Percentiles rank a stretch among this genome's conserved stretches.
Conservation (phyloP, 2,797 vertebrate species). For the Anguilla pacifica region DNA sequence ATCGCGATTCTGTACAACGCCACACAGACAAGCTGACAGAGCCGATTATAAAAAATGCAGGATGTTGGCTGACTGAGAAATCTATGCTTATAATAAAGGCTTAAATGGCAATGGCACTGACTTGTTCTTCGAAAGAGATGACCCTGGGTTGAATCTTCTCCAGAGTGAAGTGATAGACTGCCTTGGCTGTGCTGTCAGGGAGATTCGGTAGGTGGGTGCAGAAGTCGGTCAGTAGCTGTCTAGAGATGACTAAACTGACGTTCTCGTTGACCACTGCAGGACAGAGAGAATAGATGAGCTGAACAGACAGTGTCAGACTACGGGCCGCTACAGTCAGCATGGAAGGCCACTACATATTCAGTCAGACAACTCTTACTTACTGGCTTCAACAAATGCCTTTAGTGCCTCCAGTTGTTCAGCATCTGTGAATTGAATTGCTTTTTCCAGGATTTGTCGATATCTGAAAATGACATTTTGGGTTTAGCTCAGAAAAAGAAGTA, state of each 20-base stretch:
- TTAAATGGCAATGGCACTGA: constrained; percentile 53
- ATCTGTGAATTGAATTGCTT: constrained; percentile 88
- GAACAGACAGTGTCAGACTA: not conserved
- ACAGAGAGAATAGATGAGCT: constrained; percentile 5
- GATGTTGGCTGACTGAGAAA: not conserved
- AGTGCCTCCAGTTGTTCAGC: constrained; percentile 92
- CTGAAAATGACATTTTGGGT: constrained; percentile 60
- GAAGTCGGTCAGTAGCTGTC: constrained; percentile 95
- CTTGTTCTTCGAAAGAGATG: constrained; percentile 98
- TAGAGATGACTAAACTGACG: constrained; percentile 96
- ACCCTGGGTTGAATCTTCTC: constrained; percentile 98
- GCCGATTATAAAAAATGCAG: not conserved
- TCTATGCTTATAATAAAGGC: not conserved
- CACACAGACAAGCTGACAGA: not conserved
- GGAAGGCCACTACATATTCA: not conserved
- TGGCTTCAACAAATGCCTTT: constrained; percentile 99
- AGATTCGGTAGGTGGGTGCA: constrained; percentile 92
- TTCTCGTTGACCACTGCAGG: constrained; percentile 96
- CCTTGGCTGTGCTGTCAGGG: constrained; percentile 92
- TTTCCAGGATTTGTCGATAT: constrained; percentile 96
- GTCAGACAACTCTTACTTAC: constrained; percentile 71
- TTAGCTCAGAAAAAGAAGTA: not conserved
- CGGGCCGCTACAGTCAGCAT: not conserved
- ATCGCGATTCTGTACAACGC: not conserved
- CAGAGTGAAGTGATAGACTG: constrained; percentile 95